Evolutionary conservation across 2,113 vertebrate genomes (phyloP), one percentile per base, ranked within the genome.

Genomic region (Microcebus griseorufus): DNA sequence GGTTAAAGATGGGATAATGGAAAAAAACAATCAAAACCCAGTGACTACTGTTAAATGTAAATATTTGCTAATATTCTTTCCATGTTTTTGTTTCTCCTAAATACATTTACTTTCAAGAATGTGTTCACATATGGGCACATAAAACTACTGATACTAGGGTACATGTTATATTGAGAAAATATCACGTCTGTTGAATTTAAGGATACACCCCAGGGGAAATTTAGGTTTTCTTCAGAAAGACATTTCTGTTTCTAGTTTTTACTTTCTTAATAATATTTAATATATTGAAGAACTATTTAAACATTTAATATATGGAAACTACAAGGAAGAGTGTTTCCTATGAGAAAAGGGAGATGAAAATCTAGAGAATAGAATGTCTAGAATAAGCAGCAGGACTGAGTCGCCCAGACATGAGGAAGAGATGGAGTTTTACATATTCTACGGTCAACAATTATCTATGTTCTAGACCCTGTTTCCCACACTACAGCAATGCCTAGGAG

Each of bases 231-330:
- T 84, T 80, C 48, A 39, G 29, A 42, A 85, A 55, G 32, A 37
- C 5, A 62, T 9, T 69, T 48, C 65, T 86, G 16, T 53, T 76
- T 82, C 39, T 34, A 16, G 22, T 23, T 95, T 96, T 94, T 6
- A 89, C 89, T 95, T 96, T 93, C 27, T 51, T 84, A 85, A 88
- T 83, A 3, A 37, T 86, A 94, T 42, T 88, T 78, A 86, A 42
- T 92, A 75, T 73, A n/a, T 65, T 79, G 45, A 92, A 89, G 53
- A 94, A 9, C 53, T 64, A 39, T 76, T 76, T 37, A 95, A 86
- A 83, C 42, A 78, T 60, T 87, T 94, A 82, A 92, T 86, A 85
- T 76, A 48, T 17, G 29, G 42, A 92, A 87, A 32, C 17, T n/a
- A 32, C 53, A 87, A 67, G 65, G 39, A 73, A 55, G 10, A 67